Evolutionary conservation across 2,797 vertebrate species (phyloP).

Genomic region (Aeoliscus strigatus): DNA sequence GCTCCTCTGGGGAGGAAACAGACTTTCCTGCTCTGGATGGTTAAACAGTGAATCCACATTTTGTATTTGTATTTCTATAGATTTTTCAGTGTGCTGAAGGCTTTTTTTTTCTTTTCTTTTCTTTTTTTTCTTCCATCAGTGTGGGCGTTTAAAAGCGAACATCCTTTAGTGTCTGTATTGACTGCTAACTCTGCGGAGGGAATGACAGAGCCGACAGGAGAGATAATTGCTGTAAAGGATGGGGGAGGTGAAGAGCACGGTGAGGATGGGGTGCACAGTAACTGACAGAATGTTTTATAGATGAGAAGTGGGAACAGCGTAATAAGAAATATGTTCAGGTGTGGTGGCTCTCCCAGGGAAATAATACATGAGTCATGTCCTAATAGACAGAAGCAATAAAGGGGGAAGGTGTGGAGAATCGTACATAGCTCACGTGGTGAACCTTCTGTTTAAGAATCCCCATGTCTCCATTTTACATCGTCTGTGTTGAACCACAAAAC

Average conservation of each 20-base stretch:
- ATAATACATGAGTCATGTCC: conserved; percentile 50
- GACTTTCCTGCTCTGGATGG: no score
- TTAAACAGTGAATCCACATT: neutral
- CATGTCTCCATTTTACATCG: conserved; percentile 4
- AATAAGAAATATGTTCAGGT: conserved; percentile 18
- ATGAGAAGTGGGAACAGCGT: conserved; percentile 4
- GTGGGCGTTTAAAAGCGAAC: conserved; percentile 30
- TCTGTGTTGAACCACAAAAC: conserved; percentile 2
- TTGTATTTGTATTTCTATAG: neutral
- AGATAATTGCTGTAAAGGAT: conserved; percentile 17
- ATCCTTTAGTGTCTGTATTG: conserved; percentile 13
- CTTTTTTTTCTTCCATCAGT: conserved; percentile 14
- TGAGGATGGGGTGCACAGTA: conserved; percentile 14
- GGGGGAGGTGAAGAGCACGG: conserved; percentile 1
- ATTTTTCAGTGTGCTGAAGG: conserved; percentile 4
- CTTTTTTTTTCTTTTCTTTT: conserved; percentile 9
- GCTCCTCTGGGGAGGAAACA: no score
- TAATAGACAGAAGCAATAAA: conserved; percentile 35
- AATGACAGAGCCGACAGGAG: conserved; percentile 33
- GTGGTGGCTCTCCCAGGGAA: conserved; percentile 28
- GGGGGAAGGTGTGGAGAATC: conserved; percentile 16
- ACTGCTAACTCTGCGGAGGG: conserved; percentile 19
- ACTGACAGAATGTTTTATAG: conserved; percentile 15
- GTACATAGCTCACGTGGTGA: conserved; percentile 26
- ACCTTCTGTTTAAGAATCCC: conserved; percentile 20